A percentile compares a stretch with the other conserved stretches of the same genome.
Conservation (phyloP, 2,113 vertebrate genomes). For the Phylloscopus trochiloides region DNA sequence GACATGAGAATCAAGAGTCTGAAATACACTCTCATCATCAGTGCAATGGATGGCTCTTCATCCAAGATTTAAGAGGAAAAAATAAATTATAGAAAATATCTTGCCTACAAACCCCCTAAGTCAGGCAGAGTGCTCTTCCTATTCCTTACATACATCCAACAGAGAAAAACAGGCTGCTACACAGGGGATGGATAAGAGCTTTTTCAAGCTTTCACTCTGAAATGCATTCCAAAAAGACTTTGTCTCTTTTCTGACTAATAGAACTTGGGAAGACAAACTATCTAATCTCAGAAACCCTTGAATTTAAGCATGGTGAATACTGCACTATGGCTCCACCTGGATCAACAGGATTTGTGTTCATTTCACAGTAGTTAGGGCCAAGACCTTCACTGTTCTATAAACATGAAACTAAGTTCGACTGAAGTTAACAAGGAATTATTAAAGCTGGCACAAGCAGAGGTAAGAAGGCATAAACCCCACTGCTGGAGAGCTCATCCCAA, state of each 20-base stretch:
- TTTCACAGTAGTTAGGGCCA: too few relatives aligned
- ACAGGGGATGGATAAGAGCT: background rate
- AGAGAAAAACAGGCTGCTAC: background rate
- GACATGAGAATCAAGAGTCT: background rate
- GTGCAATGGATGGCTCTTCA: background rate
- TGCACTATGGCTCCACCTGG: background rate
- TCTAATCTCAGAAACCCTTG: background rate
- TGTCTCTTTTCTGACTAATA: background rate
- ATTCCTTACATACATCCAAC: fast-evolving
- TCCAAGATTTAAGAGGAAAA: background rate
- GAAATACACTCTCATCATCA: background rate
- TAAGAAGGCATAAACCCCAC: background rate
- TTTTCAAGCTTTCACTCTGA: background rate
- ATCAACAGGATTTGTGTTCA: background rate
- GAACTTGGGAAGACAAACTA: background rate
- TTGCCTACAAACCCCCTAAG: background rate
- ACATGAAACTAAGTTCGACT: background rate
- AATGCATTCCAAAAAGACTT: background rate
- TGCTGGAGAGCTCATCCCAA: background rate
- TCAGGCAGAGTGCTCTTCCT: background rate
- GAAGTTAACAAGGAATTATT: background rate
- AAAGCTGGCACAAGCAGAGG: background rate
- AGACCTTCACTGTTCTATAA: background rate
- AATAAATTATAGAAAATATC: background rate
- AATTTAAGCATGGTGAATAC: background rate